Conservation (phyloP, 2,113 vertebrate genomes). For the Calypte anna region DNA sequence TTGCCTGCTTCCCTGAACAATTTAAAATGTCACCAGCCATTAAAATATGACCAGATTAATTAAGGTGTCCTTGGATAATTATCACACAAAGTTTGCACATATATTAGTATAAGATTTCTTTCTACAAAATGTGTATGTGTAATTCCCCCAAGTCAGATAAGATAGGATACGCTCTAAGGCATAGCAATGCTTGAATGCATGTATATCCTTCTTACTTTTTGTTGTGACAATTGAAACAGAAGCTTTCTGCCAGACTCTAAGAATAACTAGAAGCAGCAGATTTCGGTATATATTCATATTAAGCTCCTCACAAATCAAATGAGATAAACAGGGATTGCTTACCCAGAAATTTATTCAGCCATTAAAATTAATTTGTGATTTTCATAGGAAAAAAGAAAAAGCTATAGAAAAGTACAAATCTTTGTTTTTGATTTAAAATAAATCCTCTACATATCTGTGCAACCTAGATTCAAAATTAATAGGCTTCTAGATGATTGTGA, state of each 20-base stretch:
- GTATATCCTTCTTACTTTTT: neutral
- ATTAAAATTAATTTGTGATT: neutral
- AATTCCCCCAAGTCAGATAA: neutral
- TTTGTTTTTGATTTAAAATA: neutral
- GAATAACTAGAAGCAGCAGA: neutral
- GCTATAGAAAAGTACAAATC: neutral
- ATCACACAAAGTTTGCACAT: neutral
- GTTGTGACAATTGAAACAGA: neutral
- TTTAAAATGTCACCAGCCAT: neutral
- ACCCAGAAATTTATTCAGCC: neutral
- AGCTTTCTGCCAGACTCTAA: neutral
- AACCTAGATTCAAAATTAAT: neutral
- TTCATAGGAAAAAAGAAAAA: neutral
- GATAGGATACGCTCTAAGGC: neutral
- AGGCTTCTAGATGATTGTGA: neutral
- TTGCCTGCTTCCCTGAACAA: neutral
- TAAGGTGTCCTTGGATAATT: neutral
- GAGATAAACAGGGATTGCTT: neutral
- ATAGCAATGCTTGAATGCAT: neutral
- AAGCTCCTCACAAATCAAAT: neutral
- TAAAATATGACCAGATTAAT: slow-evolving; percentile 6
- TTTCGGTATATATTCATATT: neutral
- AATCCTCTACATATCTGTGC: neutral
- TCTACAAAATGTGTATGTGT: neutral
- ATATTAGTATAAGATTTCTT: neutral